Evolutionary conservation across 2,113 vertebrate genomes (phyloP).

Genomic region (Halcyon senegalensis): DNA sequence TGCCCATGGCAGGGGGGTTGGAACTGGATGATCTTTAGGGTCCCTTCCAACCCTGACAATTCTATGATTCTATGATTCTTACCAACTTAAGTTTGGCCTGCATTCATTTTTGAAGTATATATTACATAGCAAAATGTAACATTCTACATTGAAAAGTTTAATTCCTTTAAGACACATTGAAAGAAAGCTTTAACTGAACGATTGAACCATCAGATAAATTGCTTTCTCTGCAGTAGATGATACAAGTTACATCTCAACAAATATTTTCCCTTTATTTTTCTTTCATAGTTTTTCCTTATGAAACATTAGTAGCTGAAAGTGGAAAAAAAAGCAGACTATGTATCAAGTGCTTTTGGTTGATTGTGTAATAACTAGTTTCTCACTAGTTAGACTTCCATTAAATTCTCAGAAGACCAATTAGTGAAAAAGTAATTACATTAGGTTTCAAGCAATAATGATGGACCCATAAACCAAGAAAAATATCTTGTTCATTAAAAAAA

Average conservation of each 20-base stretch:
- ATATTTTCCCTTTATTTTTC: constrained; percentile 20
- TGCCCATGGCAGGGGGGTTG: too few species aligned
- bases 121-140: constrained; percentile 13
- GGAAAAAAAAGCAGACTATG: not conserved
- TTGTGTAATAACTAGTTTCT: not conserved
- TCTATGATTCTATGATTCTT: not conserved
- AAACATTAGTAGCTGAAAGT: constrained; percentile 28
- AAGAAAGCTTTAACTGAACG: not conserved
- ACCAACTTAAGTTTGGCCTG: not conserved
- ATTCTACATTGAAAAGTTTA: not conserved
- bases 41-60: too few species aligned
- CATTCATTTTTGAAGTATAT: not conserved
- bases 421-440: constrained; percentile 11
- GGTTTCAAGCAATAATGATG: not conserved
- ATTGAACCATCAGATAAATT: not conserved
- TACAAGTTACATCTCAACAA: not conserved
- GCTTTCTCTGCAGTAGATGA: not conserved
- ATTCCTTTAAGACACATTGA: not conserved
- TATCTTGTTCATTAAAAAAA: constrained; percentile 26
- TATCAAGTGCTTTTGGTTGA: constrained; percentile 2
- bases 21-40: too few species aligned
- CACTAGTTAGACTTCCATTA: not conserved
- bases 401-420: not conserved
- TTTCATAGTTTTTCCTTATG: not conserved
- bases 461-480: constrained; percentile 41